A percentile compares a stretch with the other conserved stretches of the same genome.
phyloP scores from a whole-genome alignment of 2,888 invertebrate species.

The Tenthredo livida region DNA sequence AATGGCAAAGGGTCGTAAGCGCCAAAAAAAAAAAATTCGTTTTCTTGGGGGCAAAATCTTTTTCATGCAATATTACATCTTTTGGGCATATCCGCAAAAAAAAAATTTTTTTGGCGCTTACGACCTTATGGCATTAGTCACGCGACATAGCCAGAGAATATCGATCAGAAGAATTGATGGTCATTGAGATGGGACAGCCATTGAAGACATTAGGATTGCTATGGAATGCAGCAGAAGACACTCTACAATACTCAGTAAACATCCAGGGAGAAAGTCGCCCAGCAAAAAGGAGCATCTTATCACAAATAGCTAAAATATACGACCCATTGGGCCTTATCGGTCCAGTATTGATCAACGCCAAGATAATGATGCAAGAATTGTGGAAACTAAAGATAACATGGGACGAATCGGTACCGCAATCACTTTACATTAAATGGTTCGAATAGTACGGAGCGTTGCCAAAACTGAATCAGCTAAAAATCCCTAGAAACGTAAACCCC shows the following conservation, averaged over 20 bases:
- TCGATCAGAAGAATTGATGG: conserved; percentile 47
- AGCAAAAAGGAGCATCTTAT: conserved; percentile 55
- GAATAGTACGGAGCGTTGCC: conserved; percentile 11
- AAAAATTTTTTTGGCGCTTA: too few relatives aligned
- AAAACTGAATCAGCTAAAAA: conserved; percentile 55
- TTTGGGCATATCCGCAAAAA: too few relatives aligned
- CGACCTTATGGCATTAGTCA: too few relatives aligned
- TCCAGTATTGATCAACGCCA: conserved; percentile 54
- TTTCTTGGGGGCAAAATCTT: too few relatives aligned
- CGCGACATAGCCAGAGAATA: not conserved
- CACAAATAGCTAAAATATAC: conserved; percentile 57
- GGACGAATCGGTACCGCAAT: not conserved
- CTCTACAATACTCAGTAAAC: conserved; percentile 54
- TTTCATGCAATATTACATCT: too few relatives aligned
- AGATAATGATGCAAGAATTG: conserved; percentile 6
- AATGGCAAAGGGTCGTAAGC: too few relatives aligned
- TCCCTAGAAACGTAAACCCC: conserved; percentile 36
- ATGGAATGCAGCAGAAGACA: conserved; percentile 56
- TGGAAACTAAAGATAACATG: not conserved
- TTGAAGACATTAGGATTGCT: conserved; percentile 57
- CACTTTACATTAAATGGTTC: not conserved
- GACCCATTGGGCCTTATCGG: conserved; percentile 58
- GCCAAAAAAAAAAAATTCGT: too few relatives aligned
- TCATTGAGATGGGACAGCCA: conserved; percentile 54
- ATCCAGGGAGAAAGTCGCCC: not conserved